Evolutionary conservation across 1,140 invertebrate species (phyloP).

Genomic region (Contarinia nasturtii): DNA sequence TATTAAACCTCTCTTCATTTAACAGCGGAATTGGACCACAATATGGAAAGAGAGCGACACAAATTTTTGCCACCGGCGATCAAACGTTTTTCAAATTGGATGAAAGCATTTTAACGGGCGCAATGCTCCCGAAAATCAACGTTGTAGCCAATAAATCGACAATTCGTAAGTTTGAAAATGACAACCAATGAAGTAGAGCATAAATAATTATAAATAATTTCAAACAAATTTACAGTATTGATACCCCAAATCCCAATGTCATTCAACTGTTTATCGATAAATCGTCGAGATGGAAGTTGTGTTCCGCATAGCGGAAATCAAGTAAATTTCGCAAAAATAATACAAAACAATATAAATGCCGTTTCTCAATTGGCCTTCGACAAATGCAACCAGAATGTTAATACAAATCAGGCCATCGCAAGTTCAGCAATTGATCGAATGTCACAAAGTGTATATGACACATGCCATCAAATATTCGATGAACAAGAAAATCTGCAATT

Average conservation of each 20-base stretch:
- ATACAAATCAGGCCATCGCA: constrained; percentile 2
- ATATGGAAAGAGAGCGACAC: constrained; percentile 68
- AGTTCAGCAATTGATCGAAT: constrained; percentile 20
- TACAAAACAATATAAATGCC: constrained; percentile 10
- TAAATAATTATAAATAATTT: not conserved
- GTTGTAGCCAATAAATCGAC: constrained; percentile 74
- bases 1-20: not conserved
- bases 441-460: constrained; percentile 23
- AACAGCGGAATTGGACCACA: constrained; percentile 43
- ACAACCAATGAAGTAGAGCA: constrained; percentile 3
- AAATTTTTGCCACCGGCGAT: constrained; percentile 86
- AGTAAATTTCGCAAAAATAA: constrained; percentile 36
- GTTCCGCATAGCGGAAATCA: constrained; percentile 56
- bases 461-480: constrained; percentile 20
- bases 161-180: constrained; percentile 43
- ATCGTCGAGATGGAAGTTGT: constrained; percentile 63
- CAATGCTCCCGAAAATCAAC: constrained; percentile 65
- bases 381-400: constrained; percentile 15
- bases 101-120: constrained; percentile 76
- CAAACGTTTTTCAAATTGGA: constrained; percentile 90
- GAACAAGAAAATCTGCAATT: constrained; percentile 9
- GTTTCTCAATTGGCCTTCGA: constrained; percentile 10
- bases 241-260: constrained; percentile 19
- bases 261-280: constrained; percentile 64
- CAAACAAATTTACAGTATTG: constrained; percentile 9